A percentile compares a stretch with the other conserved stretches of the same genome.
These are phyloP conservation scores for Carcharodon carcharias DNA, from an alignment of 2,797 vertebrate species.

Conservation along the genomic window DNA sequence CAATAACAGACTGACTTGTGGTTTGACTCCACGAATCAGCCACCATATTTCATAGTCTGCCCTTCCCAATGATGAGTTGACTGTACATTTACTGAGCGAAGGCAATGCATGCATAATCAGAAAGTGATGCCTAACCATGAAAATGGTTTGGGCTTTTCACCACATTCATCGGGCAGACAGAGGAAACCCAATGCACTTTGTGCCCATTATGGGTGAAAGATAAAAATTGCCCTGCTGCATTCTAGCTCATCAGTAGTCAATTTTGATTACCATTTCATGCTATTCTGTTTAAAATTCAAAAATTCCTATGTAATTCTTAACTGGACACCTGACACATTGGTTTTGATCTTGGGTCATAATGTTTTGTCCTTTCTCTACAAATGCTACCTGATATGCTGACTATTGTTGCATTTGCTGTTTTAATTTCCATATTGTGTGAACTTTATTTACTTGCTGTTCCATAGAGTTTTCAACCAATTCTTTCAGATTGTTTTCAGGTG, in stretches of 20 bases:
- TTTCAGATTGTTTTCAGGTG: background rate
- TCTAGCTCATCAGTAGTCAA: background rate
- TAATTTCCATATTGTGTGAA: background rate
- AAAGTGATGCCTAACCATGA: background rate
- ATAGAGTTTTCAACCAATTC: background rate
- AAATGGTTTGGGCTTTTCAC: background rate
- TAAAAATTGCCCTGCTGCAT: background rate
- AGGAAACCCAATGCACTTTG: too few species aligned
- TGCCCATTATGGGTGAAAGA: background rate
- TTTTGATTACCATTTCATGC: background rate
- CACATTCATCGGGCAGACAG: background rate
- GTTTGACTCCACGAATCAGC: background rate
- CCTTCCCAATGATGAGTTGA: too few species aligned
- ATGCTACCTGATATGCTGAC: background rate
- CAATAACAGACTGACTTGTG: background rate
- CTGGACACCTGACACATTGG: background rate
- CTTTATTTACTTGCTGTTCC: background rate
- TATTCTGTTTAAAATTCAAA: background rate
- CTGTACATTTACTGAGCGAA: background rate
- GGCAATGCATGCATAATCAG: background rate
- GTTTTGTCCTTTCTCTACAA: background rate
- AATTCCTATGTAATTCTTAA: background rate
- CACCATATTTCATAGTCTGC: background rate
- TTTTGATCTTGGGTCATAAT: background rate
- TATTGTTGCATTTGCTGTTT: background rate